Base-by-base conservation (phyloP, 2,888 invertebrate genomes). In the Parochlus steinenii region DNA sequence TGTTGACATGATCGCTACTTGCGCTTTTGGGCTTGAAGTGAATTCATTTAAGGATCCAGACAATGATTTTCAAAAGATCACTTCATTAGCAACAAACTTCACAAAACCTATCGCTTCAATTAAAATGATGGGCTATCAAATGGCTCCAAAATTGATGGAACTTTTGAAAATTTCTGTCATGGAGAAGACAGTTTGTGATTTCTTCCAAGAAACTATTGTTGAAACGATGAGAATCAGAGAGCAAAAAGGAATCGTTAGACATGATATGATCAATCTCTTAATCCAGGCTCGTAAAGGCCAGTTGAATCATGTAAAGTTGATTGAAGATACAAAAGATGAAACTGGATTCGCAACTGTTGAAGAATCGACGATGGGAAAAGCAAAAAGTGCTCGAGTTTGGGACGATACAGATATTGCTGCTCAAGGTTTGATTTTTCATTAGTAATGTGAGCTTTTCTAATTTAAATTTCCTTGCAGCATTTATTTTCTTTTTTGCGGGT, bases 221-320 rank as follows among this genome's bases (percentile, higher is more conserved):
- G 50, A 50, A 25, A 58, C 61, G 2, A 65, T 67, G 54, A 49
- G 50, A 24, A 49, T 62, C 17, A 54, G 69, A 2, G 57, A 62
- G 42, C 48, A 51, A 16, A 47, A 61, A 11, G 54, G 61, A 2
- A 63, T 67, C 12, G 37, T 59, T 3, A 54, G 69, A 4, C 62
- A 61, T 3, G 69, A 69, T 42, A 62, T 69, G 64, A 64, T 69
- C 18, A 58, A 69, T 40, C 52, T 68, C 35, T 48, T 69, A 3
- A 58, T 66, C 57, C 60, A 64, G 45, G 60, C 64, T 2, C 56
- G 61, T 34, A 53, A 60, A 48, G 49, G 61, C 31, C 46, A 46
- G 4, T 19, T 52, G 1, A 47, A 52, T 10, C 49, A 54, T 31
- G n/a, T n/a, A n/a, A n/a, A n/a, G n/a, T n/a, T n/a, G n/a, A n/a